Percentiles rank a stretch among this genome's conserved stretches.
These are phyloP conservation scores for Hepsetus odoe DNA, from an alignment of 2,113 vertebrate species.

Conservation along the genomic window DNA sequence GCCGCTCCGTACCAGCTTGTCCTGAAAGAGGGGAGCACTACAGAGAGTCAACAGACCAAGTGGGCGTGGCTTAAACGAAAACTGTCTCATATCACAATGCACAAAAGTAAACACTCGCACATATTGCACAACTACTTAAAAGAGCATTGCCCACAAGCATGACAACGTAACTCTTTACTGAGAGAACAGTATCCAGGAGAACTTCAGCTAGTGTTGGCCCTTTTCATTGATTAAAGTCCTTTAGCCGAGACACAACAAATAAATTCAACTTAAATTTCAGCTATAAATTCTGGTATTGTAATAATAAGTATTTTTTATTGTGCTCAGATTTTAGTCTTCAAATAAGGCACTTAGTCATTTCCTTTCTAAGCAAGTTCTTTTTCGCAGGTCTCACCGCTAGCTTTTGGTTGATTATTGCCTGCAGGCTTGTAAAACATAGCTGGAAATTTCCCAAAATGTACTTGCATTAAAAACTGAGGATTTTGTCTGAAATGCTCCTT, in stretches of 20 bases:
- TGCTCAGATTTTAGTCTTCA: background rate
- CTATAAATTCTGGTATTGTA: too few relatives aligned
- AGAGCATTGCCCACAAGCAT: background rate
- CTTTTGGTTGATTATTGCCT: too few relatives aligned
- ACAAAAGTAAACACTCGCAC: background rate
- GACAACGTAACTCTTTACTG: background rate
- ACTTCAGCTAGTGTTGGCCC: background rate
- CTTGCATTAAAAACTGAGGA: background rate
- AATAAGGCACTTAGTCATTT: too few relatives aligned
- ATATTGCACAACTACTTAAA: background rate
- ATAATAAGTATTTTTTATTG: background rate
- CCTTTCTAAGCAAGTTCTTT: too few relatives aligned
- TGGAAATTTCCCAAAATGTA: background rate
- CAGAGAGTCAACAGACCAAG: constrained; percentile 38
- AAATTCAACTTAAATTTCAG: too few relatives aligned
- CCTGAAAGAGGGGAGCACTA: constrained; percentile 47
- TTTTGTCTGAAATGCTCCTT: background rate
- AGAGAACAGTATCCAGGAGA: background rate
- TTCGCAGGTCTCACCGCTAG: too few relatives aligned
- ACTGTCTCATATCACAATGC: background rate
- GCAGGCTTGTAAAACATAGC: too few relatives aligned
- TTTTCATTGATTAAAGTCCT: too few relatives aligned
- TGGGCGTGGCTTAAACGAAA: background rate
- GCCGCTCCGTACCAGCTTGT: constrained; percentile 47
- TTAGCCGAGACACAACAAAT: too few relatives aligned